These are phyloP conservation scores for Drosophila ercepeae DNA, from an alignment of 1,140 invertebrate species.

Conservation along the genomic window DNA sequence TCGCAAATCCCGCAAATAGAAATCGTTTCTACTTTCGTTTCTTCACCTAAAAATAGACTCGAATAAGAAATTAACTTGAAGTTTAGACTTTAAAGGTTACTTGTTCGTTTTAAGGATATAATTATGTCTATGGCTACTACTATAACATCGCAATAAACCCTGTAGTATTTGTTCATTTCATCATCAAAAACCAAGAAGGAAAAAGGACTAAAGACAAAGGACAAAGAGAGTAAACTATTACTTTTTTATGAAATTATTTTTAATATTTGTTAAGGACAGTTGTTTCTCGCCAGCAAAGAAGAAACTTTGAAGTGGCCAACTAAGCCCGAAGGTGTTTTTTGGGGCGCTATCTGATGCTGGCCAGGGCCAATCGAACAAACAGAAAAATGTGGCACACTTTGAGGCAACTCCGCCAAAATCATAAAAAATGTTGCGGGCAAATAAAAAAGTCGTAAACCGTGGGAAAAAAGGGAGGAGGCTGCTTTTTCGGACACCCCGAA, in stretches of 20 bases:
- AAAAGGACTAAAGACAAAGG: background rate
- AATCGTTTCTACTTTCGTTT: background rate
- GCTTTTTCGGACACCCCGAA: constrained; percentile 2
- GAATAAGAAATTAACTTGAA: constrained; percentile 4
- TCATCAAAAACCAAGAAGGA: background rate
- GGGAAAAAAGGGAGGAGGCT: constrained; percentile 2
- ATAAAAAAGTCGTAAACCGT: constrained; percentile 72
- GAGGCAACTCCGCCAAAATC: constrained; percentile 10
- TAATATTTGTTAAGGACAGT: constrained; percentile 50
- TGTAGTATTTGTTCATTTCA: constrained; percentile 23
- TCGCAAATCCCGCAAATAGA: background rate
- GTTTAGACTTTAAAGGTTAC: too few species aligned
- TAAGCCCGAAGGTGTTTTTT: constrained; percentile 24
- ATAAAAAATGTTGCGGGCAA: constrained; percentile 51
- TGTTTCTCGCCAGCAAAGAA: constrained; percentile 28
- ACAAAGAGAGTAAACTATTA: constrained; percentile 28
- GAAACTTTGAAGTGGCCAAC: constrained; percentile 63
- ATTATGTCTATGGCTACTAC: too few species aligned
- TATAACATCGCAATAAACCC: too few species aligned
- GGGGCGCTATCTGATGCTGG: constrained; percentile 45
- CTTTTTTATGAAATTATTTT: constrained; percentile 61
- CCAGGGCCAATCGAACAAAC: constrained; percentile 54
- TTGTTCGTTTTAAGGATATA: too few species aligned
- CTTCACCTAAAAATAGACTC: constrained; percentile 11
- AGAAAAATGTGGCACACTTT: constrained; percentile 46